phyloP scores from a whole-genome alignment of 1,140 invertebrate species.

The Vanessa tameamea region DNA sequence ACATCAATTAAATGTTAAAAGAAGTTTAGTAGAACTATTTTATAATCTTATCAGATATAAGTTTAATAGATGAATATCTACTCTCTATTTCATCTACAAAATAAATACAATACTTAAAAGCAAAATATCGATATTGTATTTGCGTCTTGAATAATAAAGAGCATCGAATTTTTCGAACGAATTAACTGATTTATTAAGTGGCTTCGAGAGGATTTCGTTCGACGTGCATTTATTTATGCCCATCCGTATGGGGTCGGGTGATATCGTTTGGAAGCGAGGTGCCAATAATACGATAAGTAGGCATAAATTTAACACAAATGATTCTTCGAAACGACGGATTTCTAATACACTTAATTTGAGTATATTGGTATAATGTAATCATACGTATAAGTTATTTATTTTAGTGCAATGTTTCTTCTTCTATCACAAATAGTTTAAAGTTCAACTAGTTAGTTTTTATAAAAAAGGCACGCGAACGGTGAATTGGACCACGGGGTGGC shows the following conservation, averaged over 20 bases:
- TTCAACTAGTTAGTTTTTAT: no score
- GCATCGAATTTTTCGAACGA: slow-evolving; percentile 18
- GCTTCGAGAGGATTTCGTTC: slow-evolving; percentile 22
- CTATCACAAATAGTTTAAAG: no score
- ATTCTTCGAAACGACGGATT: neutral
- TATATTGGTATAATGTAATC: neutral
- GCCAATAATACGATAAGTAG: slow-evolving; percentile 22
- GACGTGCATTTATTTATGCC: slow-evolving; percentile 29
- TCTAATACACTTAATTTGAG: neutral
- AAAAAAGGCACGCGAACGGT: no score
- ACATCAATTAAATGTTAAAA: slow-evolving; percentile 9
- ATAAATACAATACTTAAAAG: neutral
- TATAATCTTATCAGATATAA: neutral
- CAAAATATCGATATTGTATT: slow-evolving; percentile 3
- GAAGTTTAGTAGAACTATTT: neutral
- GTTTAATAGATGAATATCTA: no score
- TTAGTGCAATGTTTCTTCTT: neutral
- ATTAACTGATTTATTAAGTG: slow-evolving; percentile 32
- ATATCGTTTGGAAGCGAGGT: slow-evolving; percentile 26
- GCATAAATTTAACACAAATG: slow-evolving; percentile 15
- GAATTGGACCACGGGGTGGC: no score
- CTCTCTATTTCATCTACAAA: no score
- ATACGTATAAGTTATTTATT: neutral
- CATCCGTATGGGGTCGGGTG: slow-evolving; percentile 19
- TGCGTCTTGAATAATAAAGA: slow-evolving; percentile 28